Conservation (phyloP, 2,888 invertebrate species). For the Eumacrocentrus americanus region DNA sequence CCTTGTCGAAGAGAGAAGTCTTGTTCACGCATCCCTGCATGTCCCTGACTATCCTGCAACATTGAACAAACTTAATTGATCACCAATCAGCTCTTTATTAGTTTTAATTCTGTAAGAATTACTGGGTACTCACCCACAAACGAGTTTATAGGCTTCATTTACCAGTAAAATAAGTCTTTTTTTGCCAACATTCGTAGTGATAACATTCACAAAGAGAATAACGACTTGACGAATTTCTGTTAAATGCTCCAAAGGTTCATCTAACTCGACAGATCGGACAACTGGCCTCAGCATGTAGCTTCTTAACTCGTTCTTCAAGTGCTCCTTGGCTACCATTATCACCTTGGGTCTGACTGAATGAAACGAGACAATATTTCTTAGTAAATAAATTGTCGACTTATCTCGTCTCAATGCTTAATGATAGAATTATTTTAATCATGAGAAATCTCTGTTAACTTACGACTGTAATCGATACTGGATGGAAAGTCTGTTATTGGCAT, state of each 20-base stretch:
- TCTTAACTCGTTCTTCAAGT: slow-evolving; percentile 62
- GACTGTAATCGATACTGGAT: slow-evolving; percentile 43
- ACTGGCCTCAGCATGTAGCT: slow-evolving; percentile 69
- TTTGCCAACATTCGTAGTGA: slow-evolving; percentile 60
- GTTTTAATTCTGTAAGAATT: slow-evolving; percentile 1
- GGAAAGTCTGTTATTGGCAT: not conserved
- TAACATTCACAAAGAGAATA: slow-evolving; percentile 71
- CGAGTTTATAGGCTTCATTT: slow-evolving; percentile 63
- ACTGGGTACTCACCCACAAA: slow-evolving; percentile 58
- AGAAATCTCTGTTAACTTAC: slow-evolving; percentile 44
- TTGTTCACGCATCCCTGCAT: slow-evolving; percentile 72
- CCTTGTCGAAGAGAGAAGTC: slow-evolving; percentile 74
- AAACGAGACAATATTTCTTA: too few species aligned
- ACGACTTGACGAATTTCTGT: slow-evolving; percentile 77
- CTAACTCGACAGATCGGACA: slow-evolving; percentile 68
- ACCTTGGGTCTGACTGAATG: slow-evolving; percentile 64
- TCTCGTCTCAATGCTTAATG: too few species aligned
- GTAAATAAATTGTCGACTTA: too few species aligned
- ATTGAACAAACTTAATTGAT: too few species aligned
- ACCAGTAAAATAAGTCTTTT: slow-evolving; percentile 63
- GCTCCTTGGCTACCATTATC: slow-evolving; percentile 57
- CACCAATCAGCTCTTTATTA: too few species aligned
- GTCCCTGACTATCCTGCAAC: slow-evolving; percentile 61
- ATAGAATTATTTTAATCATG: too few species aligned
- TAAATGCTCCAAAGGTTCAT: slow-evolving; percentile 74